Conservation (phyloP, 1,140 invertebrate species). For the Papilio helenus region DNA sequence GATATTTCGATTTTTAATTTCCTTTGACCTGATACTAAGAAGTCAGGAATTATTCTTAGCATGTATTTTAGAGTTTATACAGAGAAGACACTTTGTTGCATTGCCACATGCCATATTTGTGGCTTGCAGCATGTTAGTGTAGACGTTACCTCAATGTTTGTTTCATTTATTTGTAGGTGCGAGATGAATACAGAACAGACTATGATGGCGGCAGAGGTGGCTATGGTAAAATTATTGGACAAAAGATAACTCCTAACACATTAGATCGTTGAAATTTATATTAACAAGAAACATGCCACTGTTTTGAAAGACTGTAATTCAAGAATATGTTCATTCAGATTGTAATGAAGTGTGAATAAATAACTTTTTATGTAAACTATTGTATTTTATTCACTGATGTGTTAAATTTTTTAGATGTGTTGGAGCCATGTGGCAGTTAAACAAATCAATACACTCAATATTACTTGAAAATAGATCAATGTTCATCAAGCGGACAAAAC, state of each 20-base stretch:
- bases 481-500: neutral
- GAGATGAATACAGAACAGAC: conserved; percentile 99
- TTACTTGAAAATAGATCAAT: neutral
- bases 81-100: no score
- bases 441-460: neutral
- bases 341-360: conserved; percentile 43
- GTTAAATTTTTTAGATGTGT: conserved; percentile 1
- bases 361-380: neutral
- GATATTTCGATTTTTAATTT: no score
- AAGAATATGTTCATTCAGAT: conserved; percentile 50
- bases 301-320: conserved; percentile 60
- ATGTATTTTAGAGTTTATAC: no score
- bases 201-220: conserved; percentile 98
- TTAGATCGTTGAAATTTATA: conserved; percentile 69
- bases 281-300: neutral
- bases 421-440: conserved; percentile 16
- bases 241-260: conserved; percentile 88
- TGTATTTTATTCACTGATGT: neutral
- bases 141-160: no score
- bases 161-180: conserved; percentile 86
- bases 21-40: no score
- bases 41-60: no score
- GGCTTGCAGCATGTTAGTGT: no score
- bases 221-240: conserved; percentile 96
- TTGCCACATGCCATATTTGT: no score